Conservation (phyloP, 2,797 vertebrate genomes). For the Paramormyrops hopkinsi region DNA sequence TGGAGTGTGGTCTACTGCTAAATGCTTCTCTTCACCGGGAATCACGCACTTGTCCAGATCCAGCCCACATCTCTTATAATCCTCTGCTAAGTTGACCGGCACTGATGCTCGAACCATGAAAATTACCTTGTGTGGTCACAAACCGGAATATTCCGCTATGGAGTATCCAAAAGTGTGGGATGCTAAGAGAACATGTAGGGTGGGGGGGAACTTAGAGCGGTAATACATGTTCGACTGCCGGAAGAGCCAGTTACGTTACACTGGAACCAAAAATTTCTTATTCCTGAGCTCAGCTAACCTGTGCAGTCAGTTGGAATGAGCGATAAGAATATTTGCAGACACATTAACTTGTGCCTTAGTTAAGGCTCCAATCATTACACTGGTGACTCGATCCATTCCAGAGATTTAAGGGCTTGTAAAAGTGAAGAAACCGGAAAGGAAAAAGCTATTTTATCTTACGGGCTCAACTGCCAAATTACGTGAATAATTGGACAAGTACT, state of each 20-base stretch:
- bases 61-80: background rate
- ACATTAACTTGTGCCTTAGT: background rate
- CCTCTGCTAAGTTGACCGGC: background rate
- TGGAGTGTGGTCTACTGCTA: background rate
- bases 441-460: background rate
- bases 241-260: background rate
- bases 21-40: background rate
- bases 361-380: background rate
- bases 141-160: background rate
- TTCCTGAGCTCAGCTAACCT: conserved; percentile 1
- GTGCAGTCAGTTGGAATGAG: background rate
- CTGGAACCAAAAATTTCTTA: background rate
- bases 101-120: background rate
- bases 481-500: conserved; percentile 9
- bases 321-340: conserved; percentile 11
- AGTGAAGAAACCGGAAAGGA: background rate
- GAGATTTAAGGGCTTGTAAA: conserved; percentile 8
- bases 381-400: background rate
- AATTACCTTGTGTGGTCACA: background rate
- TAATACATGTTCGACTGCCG: background rate
- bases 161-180: background rate
- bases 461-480: background rate
- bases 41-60: background rate
- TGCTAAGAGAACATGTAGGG: background rate
- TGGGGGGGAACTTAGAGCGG: background rate